phyloP scores from a whole-genome alignment of 2,888 invertebrate species.

The Polymixis lichenea region DNA sequence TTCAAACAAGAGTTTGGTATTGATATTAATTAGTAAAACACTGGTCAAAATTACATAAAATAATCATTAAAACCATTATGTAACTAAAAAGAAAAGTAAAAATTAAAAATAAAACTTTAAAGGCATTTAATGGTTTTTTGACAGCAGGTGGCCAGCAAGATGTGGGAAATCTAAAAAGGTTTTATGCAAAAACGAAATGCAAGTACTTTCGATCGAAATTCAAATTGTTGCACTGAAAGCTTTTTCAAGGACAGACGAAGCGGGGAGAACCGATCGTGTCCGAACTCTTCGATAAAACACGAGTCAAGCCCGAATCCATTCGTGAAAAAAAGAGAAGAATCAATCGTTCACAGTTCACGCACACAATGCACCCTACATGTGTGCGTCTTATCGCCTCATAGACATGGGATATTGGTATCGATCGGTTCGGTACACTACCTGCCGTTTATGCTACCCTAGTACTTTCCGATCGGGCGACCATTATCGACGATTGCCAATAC shows the following conservation, averaged over 20 bases:
- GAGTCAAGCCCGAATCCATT: constrained; percentile 30
- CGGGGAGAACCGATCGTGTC: constrained; percentile 12
- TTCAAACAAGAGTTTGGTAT: too few relatives aligned
- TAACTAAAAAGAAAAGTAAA: not conserved
- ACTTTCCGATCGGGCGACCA: constrained; percentile 53
- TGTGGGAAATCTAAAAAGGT: not conserved
- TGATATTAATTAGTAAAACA: not conserved
- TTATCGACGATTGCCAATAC: constrained; percentile 52
- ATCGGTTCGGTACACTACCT: constrained; percentile 61
- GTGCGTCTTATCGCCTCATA: constrained; percentile 44
- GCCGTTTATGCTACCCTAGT: constrained; percentile 52
- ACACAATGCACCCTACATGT: constrained; percentile 50
- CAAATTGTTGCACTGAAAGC: not conserved
- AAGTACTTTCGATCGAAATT: not conserved
- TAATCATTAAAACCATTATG: not conserved
- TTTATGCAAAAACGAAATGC: not conserved
- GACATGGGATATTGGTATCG: constrained; percentile 57
- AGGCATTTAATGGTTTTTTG: constrained; percentile 13
- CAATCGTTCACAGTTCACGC: constrained; percentile 46
- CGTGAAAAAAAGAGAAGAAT: constrained; percentile 46
- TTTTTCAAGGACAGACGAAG: not conserved
- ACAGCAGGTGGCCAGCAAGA: constrained; percentile 4
- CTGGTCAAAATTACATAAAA: not conserved
- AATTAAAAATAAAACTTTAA: not conserved
- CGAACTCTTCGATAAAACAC: constrained; percentile 18